Conservation (phyloP, 2,888 invertebrate species). For the Fragum whitleyi region DNA sequence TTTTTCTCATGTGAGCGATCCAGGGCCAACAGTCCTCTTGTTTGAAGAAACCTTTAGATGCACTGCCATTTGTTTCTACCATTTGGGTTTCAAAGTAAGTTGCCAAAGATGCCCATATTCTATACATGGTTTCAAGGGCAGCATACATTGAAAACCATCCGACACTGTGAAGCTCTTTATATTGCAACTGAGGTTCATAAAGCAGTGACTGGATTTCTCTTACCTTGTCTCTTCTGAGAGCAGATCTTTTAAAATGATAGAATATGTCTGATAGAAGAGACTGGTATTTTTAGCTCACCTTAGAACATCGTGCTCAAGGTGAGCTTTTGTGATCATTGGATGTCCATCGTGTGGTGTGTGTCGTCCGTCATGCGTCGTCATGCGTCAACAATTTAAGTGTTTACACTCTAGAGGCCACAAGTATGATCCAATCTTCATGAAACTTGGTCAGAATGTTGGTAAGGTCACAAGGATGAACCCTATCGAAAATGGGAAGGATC, state of each 20-base stretch:
- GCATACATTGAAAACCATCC: slow-evolving; percentile 38
- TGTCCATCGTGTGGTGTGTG: too few relatives aligned
- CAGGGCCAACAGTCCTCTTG: too few relatives aligned
- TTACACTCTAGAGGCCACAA: too few relatives aligned
- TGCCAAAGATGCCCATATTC: slow-evolving; percentile 34
- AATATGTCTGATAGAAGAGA: not conserved
- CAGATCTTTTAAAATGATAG: slow-evolving; percentile 35
- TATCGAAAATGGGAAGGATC: too few relatives aligned
- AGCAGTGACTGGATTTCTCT: slow-evolving; percentile 17
- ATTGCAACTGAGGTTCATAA: slow-evolving; percentile 18
- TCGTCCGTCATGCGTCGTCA: too few relatives aligned
- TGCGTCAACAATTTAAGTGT: too few relatives aligned
- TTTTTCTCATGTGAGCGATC: too few relatives aligned
- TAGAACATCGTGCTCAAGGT: too few relatives aligned
- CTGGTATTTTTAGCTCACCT: slow-evolving; percentile 14
- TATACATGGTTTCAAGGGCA: slow-evolving; percentile 30
- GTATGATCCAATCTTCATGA: too few relatives aligned
- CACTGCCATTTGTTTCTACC: slow-evolving; percentile 8
- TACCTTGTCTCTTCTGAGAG: slow-evolving; percentile 19
- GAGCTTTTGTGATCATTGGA: too few relatives aligned
- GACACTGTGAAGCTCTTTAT: slow-evolving; percentile 30
- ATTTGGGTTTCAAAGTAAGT: slow-evolving; percentile 30
- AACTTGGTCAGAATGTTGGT: too few relatives aligned
- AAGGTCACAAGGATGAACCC: too few relatives aligned
- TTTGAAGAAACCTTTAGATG: slow-evolving; percentile 6